Percentiles rank a stretch among this genome's conserved stretches.
phyloP scores from a whole-genome alignment of 53 echinoderm and acorn worm species.

The Holothuria scabra region DNA sequence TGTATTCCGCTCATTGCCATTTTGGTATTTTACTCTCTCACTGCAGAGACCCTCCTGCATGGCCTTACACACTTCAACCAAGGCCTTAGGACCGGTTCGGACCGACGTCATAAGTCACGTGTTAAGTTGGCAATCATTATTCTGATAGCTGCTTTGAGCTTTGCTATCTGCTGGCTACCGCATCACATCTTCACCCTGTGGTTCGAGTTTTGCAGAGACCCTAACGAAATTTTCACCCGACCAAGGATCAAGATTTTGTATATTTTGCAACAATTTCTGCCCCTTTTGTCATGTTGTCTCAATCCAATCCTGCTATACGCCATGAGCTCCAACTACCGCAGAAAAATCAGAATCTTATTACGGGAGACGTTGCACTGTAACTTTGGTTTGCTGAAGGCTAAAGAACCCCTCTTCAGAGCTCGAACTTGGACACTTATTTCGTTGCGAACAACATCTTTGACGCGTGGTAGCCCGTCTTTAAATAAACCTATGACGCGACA shows the following conservation, averaged over 20 bases:
- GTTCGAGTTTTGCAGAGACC: constrained; percentile 73
- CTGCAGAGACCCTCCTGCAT: constrained; percentile 72
- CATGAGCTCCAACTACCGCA: constrained; percentile 95
- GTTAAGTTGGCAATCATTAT: constrained; percentile 86
- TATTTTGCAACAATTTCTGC: constrained; percentile 69
- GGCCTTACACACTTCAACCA: constrained; percentile 68
- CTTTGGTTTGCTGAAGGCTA: constrained; percentile 28
- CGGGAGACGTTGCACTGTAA: constrained; percentile 34
- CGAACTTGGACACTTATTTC: constrained; percentile 69
- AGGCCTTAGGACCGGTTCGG: constrained; percentile 59
- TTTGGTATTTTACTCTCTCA: constrained; percentile 78
- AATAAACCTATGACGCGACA: constrained; percentile 5
- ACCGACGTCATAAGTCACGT: constrained; percentile 75
- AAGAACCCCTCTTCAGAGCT: constrained; percentile 53
- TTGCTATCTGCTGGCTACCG: constrained; percentile 89
- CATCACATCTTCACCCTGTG: constrained; percentile 72
- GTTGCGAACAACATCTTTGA: constrained; percentile 55
- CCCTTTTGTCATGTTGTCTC: constrained; percentile 72
- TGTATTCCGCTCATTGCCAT: constrained; percentile 73
- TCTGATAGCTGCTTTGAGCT: constrained; percentile 79
- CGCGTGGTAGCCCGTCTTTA: constrained; percentile 39
- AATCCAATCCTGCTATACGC: constrained; percentile 88
- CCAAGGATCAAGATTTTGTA: constrained; percentile 66
- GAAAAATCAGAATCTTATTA: constrained; percentile 73
- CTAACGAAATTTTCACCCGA: constrained; percentile 36